These are phyloP conservation scores for silkworm (Bombyx mori) DNA, from an alignment of 1,140 invertebrate genomes.

Conservation along the genomic window ASM3026992v2 NC_085128.1:4582501-4583000, in stretches of 20 bases:
- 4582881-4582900: slow-evolving; percentile 6
- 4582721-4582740: neutral
- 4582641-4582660: neutral
- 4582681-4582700: neutral
- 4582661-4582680: neutral
- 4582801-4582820: slow-evolving; percentile 12
- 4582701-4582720: neutral
- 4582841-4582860: slow-evolving; percentile 16
- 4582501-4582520: no score
- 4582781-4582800: neutral
- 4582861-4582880: slow-evolving; percentile 19
- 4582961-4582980: no score
- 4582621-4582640: neutral
- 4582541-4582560: no score
- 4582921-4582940: no score
- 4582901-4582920: no score
- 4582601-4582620: neutral
- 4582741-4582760: neutral
- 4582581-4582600: neutral
- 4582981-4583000: no score
- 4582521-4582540: no score
- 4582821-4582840: slow-evolving; percentile 14
- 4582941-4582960: no score
- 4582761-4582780: neutral
- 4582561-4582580: no score